These are phyloP conservation scores for Clusia tigrina DNA, from an alignment of 2,888 invertebrate genomes.

Conservation along the genomic window DNA sequence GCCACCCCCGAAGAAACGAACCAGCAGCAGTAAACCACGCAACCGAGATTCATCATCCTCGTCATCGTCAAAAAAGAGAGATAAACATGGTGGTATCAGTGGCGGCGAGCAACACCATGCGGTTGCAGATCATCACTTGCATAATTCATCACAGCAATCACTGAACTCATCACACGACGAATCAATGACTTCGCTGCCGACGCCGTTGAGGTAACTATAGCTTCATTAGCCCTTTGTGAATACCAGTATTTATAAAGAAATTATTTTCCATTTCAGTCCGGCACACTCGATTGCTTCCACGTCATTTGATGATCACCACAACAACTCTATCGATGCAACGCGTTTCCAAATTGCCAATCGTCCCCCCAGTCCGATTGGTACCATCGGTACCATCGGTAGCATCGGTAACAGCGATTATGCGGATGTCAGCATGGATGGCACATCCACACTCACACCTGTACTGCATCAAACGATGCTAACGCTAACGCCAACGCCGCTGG, in stretches of 20 bases:
- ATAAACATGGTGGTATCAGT: slow-evolving; percentile 36
- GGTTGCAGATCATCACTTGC: slow-evolving; percentile 35
- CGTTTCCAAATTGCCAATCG: slow-evolving; percentile 53
- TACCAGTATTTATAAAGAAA: background rate
- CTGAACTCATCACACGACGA: slow-evolving; percentile 64
- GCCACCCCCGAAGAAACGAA: slow-evolving; percentile 76
- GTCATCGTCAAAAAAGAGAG: slow-evolving; percentile 49
- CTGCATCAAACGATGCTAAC: background rate
- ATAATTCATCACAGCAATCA: slow-evolving; percentile 57
- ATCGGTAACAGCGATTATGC: background rate
- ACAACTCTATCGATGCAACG: slow-evolving; percentile 58
- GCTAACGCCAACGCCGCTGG: background rate
- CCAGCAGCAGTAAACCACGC: slow-evolving; percentile 68
- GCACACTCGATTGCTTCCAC: slow-evolving; percentile 76
- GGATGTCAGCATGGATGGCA: background rate
- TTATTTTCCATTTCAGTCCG: slow-evolving; percentile 66
- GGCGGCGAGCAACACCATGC: slow-evolving; percentile 25
- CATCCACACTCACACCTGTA: background rate
- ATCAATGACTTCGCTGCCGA: slow-evolving; percentile 60
- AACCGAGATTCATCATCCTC: slow-evolving; percentile 59
- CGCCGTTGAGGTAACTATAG: slow-evolving; percentile 59
- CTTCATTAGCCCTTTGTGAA: background rate
- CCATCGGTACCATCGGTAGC: slow-evolving; percentile 28
- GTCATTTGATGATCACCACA: slow-evolving; percentile 68
- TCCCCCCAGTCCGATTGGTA: slow-evolving; percentile 42